phyloP scores from a whole-genome alignment of 2,113 vertebrate species.

The Planiliza haematocheilus region DNA sequence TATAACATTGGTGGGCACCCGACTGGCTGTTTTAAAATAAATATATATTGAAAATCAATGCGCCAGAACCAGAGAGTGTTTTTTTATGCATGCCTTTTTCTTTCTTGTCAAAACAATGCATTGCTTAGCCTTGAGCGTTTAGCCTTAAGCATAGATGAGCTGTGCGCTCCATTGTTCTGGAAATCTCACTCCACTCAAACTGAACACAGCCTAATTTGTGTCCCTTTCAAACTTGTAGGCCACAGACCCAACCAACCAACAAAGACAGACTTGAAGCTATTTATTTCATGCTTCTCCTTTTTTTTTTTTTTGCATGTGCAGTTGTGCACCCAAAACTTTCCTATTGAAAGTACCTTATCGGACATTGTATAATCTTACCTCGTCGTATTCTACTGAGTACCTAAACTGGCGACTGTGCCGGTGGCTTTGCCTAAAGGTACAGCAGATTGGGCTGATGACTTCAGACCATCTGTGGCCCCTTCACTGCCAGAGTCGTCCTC shows the following conservation, averaged over 20 bases:
- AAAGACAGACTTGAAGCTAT: not conserved
- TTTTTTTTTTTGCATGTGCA: not conserved
- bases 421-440: conserved; percentile 8
- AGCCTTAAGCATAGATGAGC: not conserved
- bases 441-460: conserved; percentile 10
- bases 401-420: conserved; percentile 6
- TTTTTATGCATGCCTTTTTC: too few relatives aligned
- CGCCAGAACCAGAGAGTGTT: not conserved
- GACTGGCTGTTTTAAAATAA: not conserved
- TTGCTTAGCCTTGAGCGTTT: not conserved
- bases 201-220: not conserved
- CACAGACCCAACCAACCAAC: not conserved
- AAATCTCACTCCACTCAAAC: too few relatives aligned
- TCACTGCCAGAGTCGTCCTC: not conserved
- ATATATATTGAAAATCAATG: not conserved
- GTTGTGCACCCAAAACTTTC: too few relatives aligned
- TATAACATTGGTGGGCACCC: not conserved
- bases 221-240: not conserved
- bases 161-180: too few relatives aligned
- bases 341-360: conserved; percentile 6
- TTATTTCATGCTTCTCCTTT: accelerated
- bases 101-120: not conserved
- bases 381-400: not conserved
- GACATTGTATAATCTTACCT: conserved; percentile 22
- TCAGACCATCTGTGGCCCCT: conserved; percentile 21